Evolutionary conservation across 2,113 vertebrate species (phyloP).

Genomic region (Machaerirhynchus nigripectus): DNA sequence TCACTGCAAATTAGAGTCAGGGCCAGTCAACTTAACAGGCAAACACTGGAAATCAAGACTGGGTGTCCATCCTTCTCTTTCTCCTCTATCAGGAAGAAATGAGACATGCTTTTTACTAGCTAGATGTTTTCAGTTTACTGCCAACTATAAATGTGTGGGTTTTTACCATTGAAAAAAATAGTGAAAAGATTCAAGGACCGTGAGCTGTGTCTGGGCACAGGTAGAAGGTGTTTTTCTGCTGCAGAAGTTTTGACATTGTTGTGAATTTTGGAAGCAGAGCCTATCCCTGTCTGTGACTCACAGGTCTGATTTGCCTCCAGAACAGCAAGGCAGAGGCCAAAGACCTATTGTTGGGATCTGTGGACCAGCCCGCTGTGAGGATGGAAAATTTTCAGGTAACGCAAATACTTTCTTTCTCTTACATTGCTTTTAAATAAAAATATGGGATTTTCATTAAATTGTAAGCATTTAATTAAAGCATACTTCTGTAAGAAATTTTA

Average conservation of each 20-base stretch:
- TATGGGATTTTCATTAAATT: not conserved
- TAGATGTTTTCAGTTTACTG: not conserved
- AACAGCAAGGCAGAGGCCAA: slow-evolving; percentile 75
- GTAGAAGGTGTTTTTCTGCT: not conserved
- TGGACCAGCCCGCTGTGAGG: slow-evolving; percentile 72
- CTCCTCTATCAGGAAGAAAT: not conserved
- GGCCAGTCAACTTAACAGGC: not conserved
- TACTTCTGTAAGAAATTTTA: not conserved
- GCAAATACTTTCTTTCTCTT: slow-evolving; percentile 19
- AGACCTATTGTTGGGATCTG: slow-evolving; percentile 73
- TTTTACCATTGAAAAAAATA: not conserved
- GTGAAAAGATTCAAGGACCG: not conserved
- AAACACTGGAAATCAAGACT: not conserved
- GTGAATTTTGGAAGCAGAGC: slow-evolving; percentile 42
- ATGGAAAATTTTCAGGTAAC: slow-evolving; percentile 72
- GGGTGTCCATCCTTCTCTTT: not conserved
- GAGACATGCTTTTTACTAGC: not conserved
- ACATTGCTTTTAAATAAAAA: not conserved
- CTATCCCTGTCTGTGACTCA: slow-evolving; percentile 68
- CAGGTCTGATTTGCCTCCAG: slow-evolving; percentile 70
- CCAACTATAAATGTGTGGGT: not conserved
- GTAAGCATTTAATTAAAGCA: not conserved
- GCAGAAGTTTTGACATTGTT: not conserved
- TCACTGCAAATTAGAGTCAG: not conserved
- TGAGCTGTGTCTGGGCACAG: not conserved